Evolutionary conservation across 1,140 invertebrate species (phyloP), one percentile per base, ranked within the genome.

Genomic region (Cardiocondyla obscurior): DNA sequence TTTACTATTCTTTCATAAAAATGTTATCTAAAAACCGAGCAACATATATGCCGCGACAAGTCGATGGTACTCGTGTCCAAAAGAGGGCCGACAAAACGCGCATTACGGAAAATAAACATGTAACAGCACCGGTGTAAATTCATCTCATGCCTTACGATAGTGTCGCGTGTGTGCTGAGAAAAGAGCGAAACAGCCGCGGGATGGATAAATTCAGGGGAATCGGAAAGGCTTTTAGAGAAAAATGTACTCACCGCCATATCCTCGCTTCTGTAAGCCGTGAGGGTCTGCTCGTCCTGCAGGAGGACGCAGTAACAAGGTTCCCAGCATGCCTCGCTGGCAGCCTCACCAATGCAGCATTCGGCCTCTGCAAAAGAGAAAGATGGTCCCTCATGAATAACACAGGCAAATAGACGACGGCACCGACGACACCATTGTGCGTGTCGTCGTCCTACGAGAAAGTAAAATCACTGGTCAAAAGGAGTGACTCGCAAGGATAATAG

Each of bases 261-360:
- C 94, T 98, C 97, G 92, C 96, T 97, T 84, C 97, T 96, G 92
- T 98, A 98, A 49, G 97, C 96, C 8, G 97, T 98, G 90, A 98
- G 96, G 36, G 96, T 97, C 90, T 97, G 96, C 83, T 98, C 96
- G 91, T 98, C 97, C 93, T 98, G 97, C 51, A 97, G 95, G 72
- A 98, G 95, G 33, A 98, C 97, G 93, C 97, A 98, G 94, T 97
- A 98, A 90, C 97, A 96, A 6, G 97, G 97, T 92, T 97, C 96
- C 97, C 97, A 98, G 42, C 96, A 95, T 74, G 95, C 93, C 73
- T 94, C 94, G 57, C 90, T 90, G 36, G 90, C 84, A 39, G 91
- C 77, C 51, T 94, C 93, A 79, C 92, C 91, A 16, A 92, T 89
- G 86, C 93, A 94, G 87, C 93, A 94, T 76, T 94, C 93, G 76